These are phyloP conservation scores for Aeoliscus strigatus DNA, from an alignment of 2,797 vertebrate species.

Conservation along the genomic window DNA sequence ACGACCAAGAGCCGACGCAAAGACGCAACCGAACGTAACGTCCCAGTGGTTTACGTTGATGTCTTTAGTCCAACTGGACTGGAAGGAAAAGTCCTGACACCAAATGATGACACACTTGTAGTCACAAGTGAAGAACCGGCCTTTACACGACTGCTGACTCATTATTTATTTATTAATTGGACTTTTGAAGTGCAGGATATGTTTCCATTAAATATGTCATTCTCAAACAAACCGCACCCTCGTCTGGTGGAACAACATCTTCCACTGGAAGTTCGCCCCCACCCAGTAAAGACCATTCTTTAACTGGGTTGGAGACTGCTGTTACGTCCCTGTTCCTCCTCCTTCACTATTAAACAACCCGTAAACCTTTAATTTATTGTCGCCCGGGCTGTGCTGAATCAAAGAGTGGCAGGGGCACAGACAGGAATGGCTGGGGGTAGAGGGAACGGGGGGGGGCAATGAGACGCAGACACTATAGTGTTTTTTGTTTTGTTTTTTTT, in stretches of 20 bases:
- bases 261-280: slow-evolving; percentile 1
- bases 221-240: slow-evolving; percentile 47
- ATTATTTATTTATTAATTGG: too few species aligned
- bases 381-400: slow-evolving; percentile 68
- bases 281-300: too few species aligned
- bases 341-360: slow-evolving; percentile 55
- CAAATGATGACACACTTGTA: too few species aligned
- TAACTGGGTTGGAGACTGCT: not conserved
- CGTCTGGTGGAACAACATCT: slow-evolving; percentile 26
- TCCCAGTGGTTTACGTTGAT: too few species aligned
- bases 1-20: too few species aligned
- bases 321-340: slow-evolving; percentile 19
- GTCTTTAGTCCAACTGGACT: too few species aligned
- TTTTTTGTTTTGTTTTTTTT: too few species aligned
- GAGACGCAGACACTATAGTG: slow-evolving; percentile 44
- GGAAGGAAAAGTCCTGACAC: too few species aligned
- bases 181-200: slow-evolving; percentile 26
- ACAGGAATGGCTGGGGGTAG: slow-evolving; percentile 47
- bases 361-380: slow-evolving; percentile 65
- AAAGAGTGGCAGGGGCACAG: slow-evolving; percentile 60
- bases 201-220: slow-evolving; percentile 30
- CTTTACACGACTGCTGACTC: slow-evolving; percentile 1
- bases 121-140: not conserved
- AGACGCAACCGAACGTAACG: too few species aligned
- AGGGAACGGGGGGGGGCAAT: slow-evolving; percentile 40